A percentile compares a stretch with the other conserved stretches of the same genome.
These are phyloP conservation scores for Chrysemys picta DNA, from an alignment of 2,113 vertebrate genomes.

Conservation along the genomic window DNA sequence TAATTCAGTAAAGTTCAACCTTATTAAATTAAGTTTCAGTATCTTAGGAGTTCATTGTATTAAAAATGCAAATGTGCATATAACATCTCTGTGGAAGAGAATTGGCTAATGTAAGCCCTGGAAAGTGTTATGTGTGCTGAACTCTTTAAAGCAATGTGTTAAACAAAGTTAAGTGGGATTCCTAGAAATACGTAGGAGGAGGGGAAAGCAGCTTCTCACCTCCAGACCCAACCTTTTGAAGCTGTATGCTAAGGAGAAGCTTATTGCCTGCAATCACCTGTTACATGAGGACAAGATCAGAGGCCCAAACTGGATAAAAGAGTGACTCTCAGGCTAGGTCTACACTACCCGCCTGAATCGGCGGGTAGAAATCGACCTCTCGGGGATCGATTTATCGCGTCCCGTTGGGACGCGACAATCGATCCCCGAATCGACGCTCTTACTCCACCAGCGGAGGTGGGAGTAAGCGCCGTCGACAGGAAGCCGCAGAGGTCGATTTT, in stretches of 20 bases:
- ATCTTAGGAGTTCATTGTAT: neutral
- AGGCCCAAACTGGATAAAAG: neutral
- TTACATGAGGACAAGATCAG: neutral
- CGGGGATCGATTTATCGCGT: too few relatives aligned
- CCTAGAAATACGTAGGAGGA: neutral
- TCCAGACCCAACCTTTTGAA: neutral
- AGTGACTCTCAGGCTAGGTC: neutral
- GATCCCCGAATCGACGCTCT: too few relatives aligned
- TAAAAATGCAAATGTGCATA: neutral
- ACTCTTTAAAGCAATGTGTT: neutral
- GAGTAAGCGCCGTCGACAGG: too few relatives aligned
- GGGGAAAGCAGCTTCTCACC: neutral
- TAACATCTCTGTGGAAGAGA: neutral
- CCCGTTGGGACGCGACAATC: too few relatives aligned
- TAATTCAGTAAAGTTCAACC: neutral
- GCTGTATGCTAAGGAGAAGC: neutral
- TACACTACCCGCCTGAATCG: too few relatives aligned
- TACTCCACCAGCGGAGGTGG: too few relatives aligned
- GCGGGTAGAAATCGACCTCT: too few relatives aligned
- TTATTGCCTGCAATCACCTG: neutral
- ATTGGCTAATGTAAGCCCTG: neutral
- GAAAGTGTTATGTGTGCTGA: neutral
- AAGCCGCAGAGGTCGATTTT: too few relatives aligned
- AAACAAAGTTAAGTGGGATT: neutral
- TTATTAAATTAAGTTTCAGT: neutral